A percentile compares a stretch with the other conserved stretches of the same genome.
Conservation (phyloP, 2,888 invertebrate genomes). For the Helobdella robusta region DNA sequence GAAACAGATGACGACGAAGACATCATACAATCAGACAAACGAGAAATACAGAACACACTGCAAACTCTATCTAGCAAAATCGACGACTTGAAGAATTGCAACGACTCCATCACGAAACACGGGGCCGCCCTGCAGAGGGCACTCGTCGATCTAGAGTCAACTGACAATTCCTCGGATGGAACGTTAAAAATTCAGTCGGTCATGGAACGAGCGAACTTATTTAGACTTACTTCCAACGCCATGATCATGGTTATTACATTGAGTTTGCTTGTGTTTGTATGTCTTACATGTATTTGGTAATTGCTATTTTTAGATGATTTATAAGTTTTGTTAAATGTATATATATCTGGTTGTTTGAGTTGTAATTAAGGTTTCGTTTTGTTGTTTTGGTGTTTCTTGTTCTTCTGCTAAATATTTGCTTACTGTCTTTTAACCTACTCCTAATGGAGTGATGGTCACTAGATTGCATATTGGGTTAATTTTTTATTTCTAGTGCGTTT, state of each 20-base stretch:
- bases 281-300: too few relatives aligned
- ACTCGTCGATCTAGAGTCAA: constrained; percentile 47
- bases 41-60: constrained; percentile 54
- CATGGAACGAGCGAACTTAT: constrained; percentile 82
- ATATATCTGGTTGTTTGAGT: too few relatives aligned
- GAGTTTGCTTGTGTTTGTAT: too few relatives aligned
- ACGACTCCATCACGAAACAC: constrained; percentile 78
- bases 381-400: too few relatives aligned
- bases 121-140: constrained; percentile 60
- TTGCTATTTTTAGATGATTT: too few relatives aligned
- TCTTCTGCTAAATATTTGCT: too few relatives aligned
- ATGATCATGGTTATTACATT: constrained; percentile 96
- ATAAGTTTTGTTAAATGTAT: too few relatives aligned
- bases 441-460: too few relatives aligned
- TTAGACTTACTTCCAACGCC: constrained; percentile 85
- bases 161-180: constrained; percentile 39
- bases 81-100: constrained; percentile 81
- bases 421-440: too few relatives aligned
- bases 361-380: too few relatives aligned
- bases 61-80: constrained; percentile 64
- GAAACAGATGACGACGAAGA: constrained; percentile 62
- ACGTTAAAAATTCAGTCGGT: constrained; percentile 63
- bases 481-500: too few relatives aligned
- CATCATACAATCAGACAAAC: constrained; percentile 48
- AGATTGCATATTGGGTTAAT: too few relatives aligned